phyloP scores from a whole-genome alignment of 2,888 invertebrate genomes.

The Eretmocerus hayati region DNA sequence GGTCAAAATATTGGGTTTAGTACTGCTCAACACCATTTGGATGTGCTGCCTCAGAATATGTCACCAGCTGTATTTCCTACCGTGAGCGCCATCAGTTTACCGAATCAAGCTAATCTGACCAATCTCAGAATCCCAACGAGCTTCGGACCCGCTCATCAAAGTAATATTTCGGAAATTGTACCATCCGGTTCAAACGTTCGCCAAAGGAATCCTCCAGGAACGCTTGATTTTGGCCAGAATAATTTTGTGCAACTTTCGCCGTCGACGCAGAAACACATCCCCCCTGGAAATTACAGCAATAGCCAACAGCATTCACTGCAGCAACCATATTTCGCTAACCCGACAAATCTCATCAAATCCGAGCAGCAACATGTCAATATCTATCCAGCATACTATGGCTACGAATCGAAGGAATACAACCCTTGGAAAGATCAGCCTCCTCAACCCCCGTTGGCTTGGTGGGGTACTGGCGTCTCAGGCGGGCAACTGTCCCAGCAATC shows the following conservation, averaged over 20 bases:
- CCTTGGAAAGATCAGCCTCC: constrained; percentile 39
- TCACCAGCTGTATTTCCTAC: too few species aligned
- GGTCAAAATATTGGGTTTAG: constrained; percentile 14
- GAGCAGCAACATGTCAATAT: constrained; percentile 22
- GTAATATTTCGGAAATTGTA: constrained; percentile 3
- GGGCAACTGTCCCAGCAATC: constrained; percentile 25
- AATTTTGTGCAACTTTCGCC: constrained; percentile 28
- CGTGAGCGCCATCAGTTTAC: constrained; percentile 6
- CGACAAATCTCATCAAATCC: constrained; percentile 22
- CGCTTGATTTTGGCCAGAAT: constrained; percentile 24
- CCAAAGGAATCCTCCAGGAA: too few species aligned
- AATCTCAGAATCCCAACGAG: constrained; percentile 15
- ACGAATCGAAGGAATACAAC: constrained; percentile 36
- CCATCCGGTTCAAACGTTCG: constrained; percentile 9
- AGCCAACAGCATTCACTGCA: constrained; percentile 26
- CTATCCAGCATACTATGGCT: constrained; percentile 33
- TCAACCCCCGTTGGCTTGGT: constrained; percentile 36
- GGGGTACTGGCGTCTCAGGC: constrained; percentile 27
- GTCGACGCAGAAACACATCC: constrained; percentile 31
- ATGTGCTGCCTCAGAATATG: constrained; percentile 12
- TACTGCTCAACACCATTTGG: constrained; percentile 10
- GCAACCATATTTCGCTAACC: constrained; percentile 32
- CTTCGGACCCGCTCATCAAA: constrained; percentile 4
- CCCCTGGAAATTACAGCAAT: constrained; percentile 28
- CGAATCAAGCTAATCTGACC: constrained; percentile 13